These are phyloP conservation scores for Columba janthina DNA, from an alignment of 2,113 vertebrate genomes.

Conservation along the genomic window DNA sequence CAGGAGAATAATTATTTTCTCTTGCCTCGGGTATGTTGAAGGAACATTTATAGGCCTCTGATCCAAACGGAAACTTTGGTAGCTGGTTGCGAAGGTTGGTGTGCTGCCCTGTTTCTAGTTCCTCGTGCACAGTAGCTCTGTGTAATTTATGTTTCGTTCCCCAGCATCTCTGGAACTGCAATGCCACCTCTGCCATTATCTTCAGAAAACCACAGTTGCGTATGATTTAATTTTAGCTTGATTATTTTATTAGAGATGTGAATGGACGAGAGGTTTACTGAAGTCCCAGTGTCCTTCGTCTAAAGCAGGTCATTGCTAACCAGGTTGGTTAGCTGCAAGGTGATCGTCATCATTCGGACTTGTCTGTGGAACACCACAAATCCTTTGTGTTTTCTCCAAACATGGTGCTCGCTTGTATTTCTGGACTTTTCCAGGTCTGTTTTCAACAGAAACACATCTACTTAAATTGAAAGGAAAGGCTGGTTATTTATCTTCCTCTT, in stretches of 20 bases:
- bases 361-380: not conserved
- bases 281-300: not conserved
- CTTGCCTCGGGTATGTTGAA: not conserved
- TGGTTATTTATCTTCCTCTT: constrained; percentile 20
- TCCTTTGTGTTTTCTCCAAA: not conserved
- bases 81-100: not conserved
- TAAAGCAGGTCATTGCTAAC: not conserved
- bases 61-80: not conserved
- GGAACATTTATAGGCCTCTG: not conserved
- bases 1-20: not conserved
- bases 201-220: not conserved
- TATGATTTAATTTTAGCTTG: not conserved
- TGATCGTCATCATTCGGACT: not conserved
- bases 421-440: not conserved
- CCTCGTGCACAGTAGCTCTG: not conserved
- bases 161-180: not conserved
- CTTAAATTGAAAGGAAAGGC: constrained; percentile 3
- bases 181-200: not conserved
- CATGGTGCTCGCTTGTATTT: not conserved
- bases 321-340: not conserved
- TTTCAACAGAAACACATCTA: not conserved
- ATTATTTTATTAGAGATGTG: not conserved
- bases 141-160: not conserved
- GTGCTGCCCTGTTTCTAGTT: not conserved
- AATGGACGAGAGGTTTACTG: not conserved